A percentile compares a stretch with the other conserved stretches of the same genome.
Evolutionary conservation across 2,797 vertebrate genomes (phyloP).

Genomic region (Hydrolagus colliei): DNA sequence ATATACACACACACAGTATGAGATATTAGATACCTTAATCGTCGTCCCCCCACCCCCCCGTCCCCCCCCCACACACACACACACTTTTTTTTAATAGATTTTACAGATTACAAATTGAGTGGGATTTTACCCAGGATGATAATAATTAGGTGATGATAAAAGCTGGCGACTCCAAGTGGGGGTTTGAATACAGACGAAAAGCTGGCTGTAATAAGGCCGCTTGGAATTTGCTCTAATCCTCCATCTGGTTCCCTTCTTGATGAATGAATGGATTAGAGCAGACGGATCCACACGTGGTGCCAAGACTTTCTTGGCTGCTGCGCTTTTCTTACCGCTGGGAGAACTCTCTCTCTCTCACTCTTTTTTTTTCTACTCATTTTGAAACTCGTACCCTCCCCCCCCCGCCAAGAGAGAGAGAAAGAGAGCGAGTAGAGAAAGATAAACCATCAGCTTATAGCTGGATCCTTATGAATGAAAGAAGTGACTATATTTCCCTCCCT

Average conservation of each 20-base stretch:
- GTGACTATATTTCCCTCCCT: neutral
- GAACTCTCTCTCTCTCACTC: neutral
- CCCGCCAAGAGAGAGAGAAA: neutral
- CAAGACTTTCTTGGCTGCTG: constrained; percentile 28
- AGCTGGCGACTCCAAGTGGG: constrained; percentile 10
- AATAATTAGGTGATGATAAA: constrained; percentile 9
- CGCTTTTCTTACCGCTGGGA: constrained; percentile 19
- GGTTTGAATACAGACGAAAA: constrained; percentile 15
- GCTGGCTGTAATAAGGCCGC: constrained; percentile 18
- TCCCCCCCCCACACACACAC: no score
- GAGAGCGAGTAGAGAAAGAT: constrained; percentile 17
- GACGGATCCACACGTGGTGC: constrained; percentile 22
- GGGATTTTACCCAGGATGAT: constrained; percentile 20
- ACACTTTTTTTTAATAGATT: constrained; percentile 1
- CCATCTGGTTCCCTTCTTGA: constrained; percentile 16
- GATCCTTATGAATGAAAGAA: constrained; percentile 23
- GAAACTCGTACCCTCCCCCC: neutral
- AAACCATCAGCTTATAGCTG: constrained; percentile 6
- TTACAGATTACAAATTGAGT: neutral
- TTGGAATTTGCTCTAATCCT: constrained; percentile 29
- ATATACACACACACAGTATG: no score
- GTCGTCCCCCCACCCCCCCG: no score
- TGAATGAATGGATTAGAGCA: constrained; percentile 30
- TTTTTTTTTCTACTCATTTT: no score
- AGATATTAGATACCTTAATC: no score